A percentile compares a stretch with the other conserved stretches of the same genome.
phyloP scores from a whole-genome alignment of 1,140 invertebrate species.

The Parapsyche elsis region DNA sequence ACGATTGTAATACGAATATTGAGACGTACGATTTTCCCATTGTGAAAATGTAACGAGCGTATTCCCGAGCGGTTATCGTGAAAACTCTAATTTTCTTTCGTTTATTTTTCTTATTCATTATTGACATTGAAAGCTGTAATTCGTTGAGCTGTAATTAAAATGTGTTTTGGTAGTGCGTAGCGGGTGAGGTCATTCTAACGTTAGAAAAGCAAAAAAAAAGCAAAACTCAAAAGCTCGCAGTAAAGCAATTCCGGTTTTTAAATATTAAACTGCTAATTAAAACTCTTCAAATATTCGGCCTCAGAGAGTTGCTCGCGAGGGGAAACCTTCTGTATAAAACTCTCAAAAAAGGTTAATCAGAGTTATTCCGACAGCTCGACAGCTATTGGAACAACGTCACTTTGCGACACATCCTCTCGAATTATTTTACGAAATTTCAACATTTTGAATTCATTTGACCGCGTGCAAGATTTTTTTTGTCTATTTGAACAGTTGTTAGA shows the following conservation, averaged over 20 bases:
- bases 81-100: conserved; percentile 2
- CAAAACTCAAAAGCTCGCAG: background rate
- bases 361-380: too few relatives aligned
- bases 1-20: conserved; percentile 19
- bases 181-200: background rate
- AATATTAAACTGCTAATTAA: conserved; percentile 27
- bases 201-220: background rate
- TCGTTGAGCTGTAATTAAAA: background rate
- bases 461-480: too few relatives aligned
- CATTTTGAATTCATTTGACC: too few relatives aligned
- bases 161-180: background rate
- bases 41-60: conserved; percentile 12
- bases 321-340: background rate
- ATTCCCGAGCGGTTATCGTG: conserved; percentile 3
- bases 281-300: conserved; percentile 25
- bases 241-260: background rate
- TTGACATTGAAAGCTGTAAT: background rate
- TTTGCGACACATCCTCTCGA: too few relatives aligned
- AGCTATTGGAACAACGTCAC: too few relatives aligned
- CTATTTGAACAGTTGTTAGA: too few relatives aligned
- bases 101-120: background rate
- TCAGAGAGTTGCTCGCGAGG: background rate
- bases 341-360: too few relatives aligned
- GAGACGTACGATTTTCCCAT: background rate
- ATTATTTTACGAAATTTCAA: too few relatives aligned